Evolutionary conservation across 2,113 vertebrate species (phyloP).

Genomic region (Pachyramphus minor): DNA sequence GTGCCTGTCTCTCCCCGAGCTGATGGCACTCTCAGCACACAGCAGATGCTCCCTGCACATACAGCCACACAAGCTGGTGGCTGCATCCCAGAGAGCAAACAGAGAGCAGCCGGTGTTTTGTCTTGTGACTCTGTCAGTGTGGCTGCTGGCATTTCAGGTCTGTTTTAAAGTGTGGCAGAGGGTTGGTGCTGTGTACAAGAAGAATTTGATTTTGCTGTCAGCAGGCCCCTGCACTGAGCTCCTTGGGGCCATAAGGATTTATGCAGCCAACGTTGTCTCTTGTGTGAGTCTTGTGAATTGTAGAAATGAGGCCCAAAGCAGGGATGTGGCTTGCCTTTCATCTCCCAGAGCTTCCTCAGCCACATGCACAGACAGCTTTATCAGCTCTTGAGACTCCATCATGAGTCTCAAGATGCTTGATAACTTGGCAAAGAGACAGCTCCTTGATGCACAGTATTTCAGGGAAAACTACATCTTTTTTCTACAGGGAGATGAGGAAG

Average conservation of each 20-base stretch:
- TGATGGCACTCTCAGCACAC: not conserved
- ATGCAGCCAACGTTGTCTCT: not conserved
- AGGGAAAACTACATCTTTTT: not conserved
- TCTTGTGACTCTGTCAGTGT: not conserved
- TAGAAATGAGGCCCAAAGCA: not conserved
- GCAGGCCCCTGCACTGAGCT: not conserved
- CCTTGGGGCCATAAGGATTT: not conserved
- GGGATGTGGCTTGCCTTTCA: not conserved
- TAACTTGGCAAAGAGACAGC: not conserved
- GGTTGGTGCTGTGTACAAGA: not conserved
- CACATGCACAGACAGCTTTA: not conserved
- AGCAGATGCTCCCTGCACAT: slow-evolving; percentile 34
- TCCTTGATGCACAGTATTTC: not conserved
- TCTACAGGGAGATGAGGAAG: not conserved
- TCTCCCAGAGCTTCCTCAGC: not conserved
- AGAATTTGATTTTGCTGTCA: not conserved
- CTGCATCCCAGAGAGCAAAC: not conserved
- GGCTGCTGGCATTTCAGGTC: not conserved
- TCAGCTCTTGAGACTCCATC: not conserved
- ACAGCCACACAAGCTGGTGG: not conserved
- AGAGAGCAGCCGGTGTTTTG: slow-evolving; percentile 36
- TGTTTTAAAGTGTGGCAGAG: not conserved
- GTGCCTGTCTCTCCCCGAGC: not conserved
- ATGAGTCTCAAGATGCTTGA: not conserved
- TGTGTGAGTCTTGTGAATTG: not conserved